Evolutionary conservation across 2,888 invertebrate species (phyloP).

Genomic region (Noctua fimbriata): DNA sequence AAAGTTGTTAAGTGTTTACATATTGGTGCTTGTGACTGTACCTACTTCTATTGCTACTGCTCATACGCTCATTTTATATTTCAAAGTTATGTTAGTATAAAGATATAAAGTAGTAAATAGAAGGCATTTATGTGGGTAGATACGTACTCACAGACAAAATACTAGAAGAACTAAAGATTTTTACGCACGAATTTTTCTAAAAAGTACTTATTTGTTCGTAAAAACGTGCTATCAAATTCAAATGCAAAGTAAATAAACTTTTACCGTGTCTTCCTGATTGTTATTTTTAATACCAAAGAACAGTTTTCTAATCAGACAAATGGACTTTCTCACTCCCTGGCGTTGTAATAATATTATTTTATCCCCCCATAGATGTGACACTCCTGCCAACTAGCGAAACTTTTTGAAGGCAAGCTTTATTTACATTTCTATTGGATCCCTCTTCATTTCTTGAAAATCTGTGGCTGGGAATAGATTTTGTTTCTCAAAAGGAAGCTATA

Average conservation of each 20-base stretch:
- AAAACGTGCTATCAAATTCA: constrained; percentile 1
- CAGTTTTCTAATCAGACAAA: constrained; percentile 78
- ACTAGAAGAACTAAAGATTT: not conserved
- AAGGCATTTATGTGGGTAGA: not conserved
- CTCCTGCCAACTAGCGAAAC: constrained; percentile 60
- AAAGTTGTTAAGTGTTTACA: too few relatives aligned
- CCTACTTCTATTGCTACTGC: not conserved
- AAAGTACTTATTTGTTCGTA: not conserved
- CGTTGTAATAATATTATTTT: constrained; percentile 79
- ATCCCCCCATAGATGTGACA: constrained; percentile 69
- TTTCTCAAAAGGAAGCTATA: constrained; percentile 16
- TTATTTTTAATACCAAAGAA: constrained; percentile 67
- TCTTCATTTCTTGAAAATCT: constrained; percentile 38
- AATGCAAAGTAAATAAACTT: constrained; percentile 8
- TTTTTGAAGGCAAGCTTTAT: constrained; percentile 54
- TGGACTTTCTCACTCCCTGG: constrained; percentile 75
- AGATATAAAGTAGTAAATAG: not conserved
- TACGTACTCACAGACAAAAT: not conserved
- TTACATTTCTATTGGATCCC: constrained; percentile 53
- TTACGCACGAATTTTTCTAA: not conserved
- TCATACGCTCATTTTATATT: not conserved
- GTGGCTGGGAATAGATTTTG: constrained; percentile 29
- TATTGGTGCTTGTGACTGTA: too few relatives aligned
- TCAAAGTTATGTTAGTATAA: not conserved
- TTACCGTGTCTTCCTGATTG: constrained; percentile 36